Conservation (phyloP, 35 echinoderm and acorn worm genomes). For the Patiria miniata region DNA sequence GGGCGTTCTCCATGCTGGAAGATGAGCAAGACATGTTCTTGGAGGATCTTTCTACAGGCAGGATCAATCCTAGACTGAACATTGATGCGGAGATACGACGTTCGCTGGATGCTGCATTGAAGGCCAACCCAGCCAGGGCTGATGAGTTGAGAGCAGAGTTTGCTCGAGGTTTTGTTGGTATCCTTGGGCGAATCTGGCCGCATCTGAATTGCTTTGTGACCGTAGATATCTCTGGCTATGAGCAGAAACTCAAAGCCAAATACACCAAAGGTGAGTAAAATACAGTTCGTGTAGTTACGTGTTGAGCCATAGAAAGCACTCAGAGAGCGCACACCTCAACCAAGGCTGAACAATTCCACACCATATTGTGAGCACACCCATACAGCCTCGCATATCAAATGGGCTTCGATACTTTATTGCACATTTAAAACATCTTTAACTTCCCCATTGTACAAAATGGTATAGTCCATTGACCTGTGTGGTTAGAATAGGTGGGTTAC, state of each 20-base stretch:
- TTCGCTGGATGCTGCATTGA: not conserved
- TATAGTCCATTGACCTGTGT: no score
- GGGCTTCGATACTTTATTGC: no score
- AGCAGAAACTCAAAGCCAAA: slow-evolving; percentile 42
- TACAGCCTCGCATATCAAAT: no score
- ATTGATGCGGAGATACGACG: slow-evolving; percentile 23
- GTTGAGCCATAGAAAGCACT: no score
- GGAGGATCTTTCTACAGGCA: slow-evolving; percentile 28
- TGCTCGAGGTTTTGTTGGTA: slow-evolving; percentile 60
- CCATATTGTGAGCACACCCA: no score
- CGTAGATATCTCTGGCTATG: slow-evolving; percentile 60
- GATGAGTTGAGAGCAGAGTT: slow-evolving; percentile 64
- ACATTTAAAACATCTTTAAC: no score
- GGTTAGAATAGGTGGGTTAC: no score
- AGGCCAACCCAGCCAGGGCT: slow-evolving; percentile 33
- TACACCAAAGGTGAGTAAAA: slow-evolving; percentile 66
- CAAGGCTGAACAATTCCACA: no score
- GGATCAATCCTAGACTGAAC: slow-evolving; percentile 26
- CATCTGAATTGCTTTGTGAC: slow-evolving; percentile 24
- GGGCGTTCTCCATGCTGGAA: slow-evolving; percentile 30
- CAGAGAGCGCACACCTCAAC: no score
- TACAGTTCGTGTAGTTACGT: no score
- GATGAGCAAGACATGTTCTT: slow-evolving; percentile 34
- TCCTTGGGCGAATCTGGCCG: slow-evolving; percentile 64
- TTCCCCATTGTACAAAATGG: no score